phyloP scores from a whole-genome alignment of 2,888 invertebrate species.

The Pammene fasciana region DNA sequence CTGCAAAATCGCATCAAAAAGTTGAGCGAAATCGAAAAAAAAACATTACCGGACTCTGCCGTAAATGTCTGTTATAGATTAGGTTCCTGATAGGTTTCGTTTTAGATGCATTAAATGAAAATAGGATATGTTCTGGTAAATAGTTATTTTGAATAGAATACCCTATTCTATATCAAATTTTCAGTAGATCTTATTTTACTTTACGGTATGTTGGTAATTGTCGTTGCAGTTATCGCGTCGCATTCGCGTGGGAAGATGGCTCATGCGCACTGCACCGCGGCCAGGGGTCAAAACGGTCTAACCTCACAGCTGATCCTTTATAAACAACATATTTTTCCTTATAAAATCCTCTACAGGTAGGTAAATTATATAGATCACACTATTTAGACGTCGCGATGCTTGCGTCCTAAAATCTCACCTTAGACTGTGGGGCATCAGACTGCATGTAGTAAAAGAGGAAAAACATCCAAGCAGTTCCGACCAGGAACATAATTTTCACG shows the following conservation, averaged over 20 bases:
- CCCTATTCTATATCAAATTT: not conserved
- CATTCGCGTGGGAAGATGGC: constrained; percentile 51
- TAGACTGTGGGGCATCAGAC: constrained; percentile 68
- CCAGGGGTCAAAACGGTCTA: constrained; percentile 52
- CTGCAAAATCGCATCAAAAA: too few relatives aligned
- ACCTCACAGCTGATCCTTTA: constrained; percentile 58
- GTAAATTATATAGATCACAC: not conserved
- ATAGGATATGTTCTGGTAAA: too few relatives aligned
- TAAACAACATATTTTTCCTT: constrained; percentile 29
- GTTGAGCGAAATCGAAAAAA: too few relatives aligned
- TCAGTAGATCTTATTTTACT: not conserved
- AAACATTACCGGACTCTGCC: too few relatives aligned
- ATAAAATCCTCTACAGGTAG: not conserved
- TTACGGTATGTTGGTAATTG: constrained; percentile 42
- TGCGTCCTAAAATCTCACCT: constrained; percentile 58
- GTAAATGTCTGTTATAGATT: too few relatives aligned
- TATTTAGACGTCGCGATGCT: not conserved
- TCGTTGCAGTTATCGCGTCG: constrained; percentile 58
- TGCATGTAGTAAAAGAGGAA: constrained; percentile 78
- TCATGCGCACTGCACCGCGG: constrained; percentile 68
- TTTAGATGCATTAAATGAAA: too few relatives aligned
- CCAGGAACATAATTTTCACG: constrained; percentile 73
- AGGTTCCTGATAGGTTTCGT: too few relatives aligned
- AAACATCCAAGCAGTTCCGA: constrained; percentile 76
- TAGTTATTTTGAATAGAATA: not conserved